Conservation (phyloP, 2,113 vertebrate species). For the Prietella phreatophila region DNA sequence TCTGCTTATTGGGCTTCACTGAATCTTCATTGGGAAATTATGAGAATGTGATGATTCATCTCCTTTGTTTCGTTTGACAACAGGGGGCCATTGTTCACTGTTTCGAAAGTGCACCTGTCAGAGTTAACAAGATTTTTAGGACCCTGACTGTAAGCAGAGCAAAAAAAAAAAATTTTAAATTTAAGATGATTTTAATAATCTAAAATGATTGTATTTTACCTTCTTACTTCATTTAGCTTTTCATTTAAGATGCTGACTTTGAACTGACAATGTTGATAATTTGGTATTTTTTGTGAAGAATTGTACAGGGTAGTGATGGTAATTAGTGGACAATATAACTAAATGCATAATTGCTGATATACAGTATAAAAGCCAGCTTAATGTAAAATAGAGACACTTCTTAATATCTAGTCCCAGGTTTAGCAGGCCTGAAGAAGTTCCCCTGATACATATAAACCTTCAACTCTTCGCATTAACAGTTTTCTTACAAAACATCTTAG, state of each 20-base stretch:
- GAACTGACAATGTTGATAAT: background rate
- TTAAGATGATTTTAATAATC: background rate
- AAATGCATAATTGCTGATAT: background rate
- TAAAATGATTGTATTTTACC: background rate
- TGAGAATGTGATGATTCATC: constrained; percentile 16
- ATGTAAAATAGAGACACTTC: background rate
- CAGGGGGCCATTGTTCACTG: background rate
- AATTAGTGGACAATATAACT: background rate
- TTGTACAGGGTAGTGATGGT: background rate
- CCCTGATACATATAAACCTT: background rate
- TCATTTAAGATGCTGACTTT: background rate
- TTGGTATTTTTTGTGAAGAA: background rate
- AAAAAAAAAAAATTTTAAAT: background rate
- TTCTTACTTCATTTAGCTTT: background rate
- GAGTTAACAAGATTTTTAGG: background rate
- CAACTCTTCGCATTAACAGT: background rate
- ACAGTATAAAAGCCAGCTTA: background rate
- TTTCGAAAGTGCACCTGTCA: constrained; percentile 9
- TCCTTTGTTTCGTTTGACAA: constrained; percentile 12
- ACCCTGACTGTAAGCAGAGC: background rate
- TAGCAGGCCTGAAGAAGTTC: background rate
- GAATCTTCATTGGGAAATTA: constrained; percentile 5
- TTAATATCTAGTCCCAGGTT: background rate
- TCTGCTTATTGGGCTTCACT: background rate
- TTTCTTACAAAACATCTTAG: background rate